These are phyloP conservation scores for Drosophila nigricruria DNA, from an alignment of 2,888 invertebrate genomes.

Conservation along the genomic window DNA sequence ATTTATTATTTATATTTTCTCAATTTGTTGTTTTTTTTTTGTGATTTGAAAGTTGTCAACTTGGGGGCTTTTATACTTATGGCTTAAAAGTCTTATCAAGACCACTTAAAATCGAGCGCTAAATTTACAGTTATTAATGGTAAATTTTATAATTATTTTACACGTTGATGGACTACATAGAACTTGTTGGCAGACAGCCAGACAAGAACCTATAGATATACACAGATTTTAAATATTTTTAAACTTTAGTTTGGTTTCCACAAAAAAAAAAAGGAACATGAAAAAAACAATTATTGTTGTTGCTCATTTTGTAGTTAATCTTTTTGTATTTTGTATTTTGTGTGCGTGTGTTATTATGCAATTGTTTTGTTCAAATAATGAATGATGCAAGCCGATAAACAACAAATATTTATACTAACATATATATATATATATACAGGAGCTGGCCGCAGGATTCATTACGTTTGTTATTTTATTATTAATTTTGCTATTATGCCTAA, in stretches of 20 bases:
- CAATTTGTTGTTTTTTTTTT: constrained; percentile 32
- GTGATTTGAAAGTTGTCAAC: constrained; percentile 72
- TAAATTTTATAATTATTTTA: constrained; percentile 71
- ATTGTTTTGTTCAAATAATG: constrained; percentile 43
- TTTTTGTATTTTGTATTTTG: constrained; percentile 4
- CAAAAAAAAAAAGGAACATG: not conserved
- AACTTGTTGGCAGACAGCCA: constrained; percentile 71
- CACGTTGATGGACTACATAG: constrained; percentile 79
- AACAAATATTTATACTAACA: constrained; percentile 40
- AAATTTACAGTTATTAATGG: constrained; percentile 74
- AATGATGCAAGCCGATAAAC: constrained; percentile 44
- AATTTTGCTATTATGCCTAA: constrained; percentile 47
- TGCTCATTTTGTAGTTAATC: constrained; percentile 3
- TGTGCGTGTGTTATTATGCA: constrained; percentile 32
- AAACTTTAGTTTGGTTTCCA: constrained; percentile 2
- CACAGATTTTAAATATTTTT: constrained; percentile 59
- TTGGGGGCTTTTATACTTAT: constrained; percentile 62
- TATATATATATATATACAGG: constrained; percentile 50
- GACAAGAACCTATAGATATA: constrained; percentile 67
- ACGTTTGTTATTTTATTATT: constrained; percentile 45
- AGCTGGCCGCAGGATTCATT: constrained; percentile 42
- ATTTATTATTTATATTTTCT: constrained; percentile 44
- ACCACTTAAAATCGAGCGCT: constrained; percentile 79
- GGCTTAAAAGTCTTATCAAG: constrained; percentile 80
- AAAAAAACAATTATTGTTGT: constrained; percentile 17